phyloP scores from a whole-genome alignment of 2,797 vertebrate genomes.

The Brachyalestes nurse region DNA sequence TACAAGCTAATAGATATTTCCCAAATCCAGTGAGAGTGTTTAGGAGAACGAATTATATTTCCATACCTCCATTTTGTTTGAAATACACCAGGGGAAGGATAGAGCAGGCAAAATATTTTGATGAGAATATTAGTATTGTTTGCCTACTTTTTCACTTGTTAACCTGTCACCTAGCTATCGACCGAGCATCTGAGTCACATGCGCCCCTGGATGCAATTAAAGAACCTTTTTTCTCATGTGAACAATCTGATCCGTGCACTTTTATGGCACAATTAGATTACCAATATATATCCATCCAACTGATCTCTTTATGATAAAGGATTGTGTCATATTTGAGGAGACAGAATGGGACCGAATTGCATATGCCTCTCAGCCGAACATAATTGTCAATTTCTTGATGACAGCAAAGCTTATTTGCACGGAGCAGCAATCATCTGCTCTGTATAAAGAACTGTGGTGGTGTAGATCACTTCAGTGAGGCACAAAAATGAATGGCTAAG shows the following conservation, averaged over 20 bases:
- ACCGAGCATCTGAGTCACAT: neutral
- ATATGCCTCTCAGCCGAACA: slow-evolving; percentile 59
- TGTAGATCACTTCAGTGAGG: slow-evolving; percentile 10
- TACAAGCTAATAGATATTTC: slow-evolving; percentile 46
- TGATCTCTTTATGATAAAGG: slow-evolving; percentile 43
- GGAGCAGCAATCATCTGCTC: slow-evolving; percentile 55
- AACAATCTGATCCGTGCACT: neutral
- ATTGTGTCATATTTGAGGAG: slow-evolving; percentile 58
- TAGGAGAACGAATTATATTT: slow-evolving; percentile 32
- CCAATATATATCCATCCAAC: slow-evolving; percentile 16
- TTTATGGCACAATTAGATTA: neutral
- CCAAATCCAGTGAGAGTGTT: slow-evolving; percentile 39
- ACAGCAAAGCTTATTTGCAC: slow-evolving; percentile 66
- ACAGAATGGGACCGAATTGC: slow-evolving; percentile 58
- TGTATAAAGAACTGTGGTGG: slow-evolving; percentile 39
- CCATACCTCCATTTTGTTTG: slow-evolving; percentile 25
- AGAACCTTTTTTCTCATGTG: neutral
- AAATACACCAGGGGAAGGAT: slow-evolving; percentile 22
- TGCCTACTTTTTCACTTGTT: slow-evolving; percentile 3
- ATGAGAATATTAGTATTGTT: slow-evolving; percentile 13
- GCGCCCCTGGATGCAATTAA: neutral
- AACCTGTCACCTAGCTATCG: neutral
- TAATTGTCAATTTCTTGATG: slow-evolving; percentile 73
- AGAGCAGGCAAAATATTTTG: slow-evolving; percentile 21
- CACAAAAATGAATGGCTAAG: slow-evolving; percentile 15